Conservation (phyloP, 2,888 invertebrate species). For the Nemapogon koenigi region DNA sequence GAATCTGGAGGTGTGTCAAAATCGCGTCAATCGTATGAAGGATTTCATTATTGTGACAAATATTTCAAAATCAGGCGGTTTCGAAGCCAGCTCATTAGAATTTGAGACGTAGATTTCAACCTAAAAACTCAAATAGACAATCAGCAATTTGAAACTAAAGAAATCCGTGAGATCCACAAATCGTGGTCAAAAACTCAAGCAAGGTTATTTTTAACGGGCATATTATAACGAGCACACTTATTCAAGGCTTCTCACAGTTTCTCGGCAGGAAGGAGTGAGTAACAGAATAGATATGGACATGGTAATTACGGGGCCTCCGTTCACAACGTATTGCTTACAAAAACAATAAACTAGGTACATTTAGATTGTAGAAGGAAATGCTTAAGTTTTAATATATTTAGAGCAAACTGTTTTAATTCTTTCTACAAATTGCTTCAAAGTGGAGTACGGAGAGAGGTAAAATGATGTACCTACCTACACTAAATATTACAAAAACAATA, state of each 20-base stretch:
- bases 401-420: constrained; percentile 41
- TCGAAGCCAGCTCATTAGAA: too few species aligned
- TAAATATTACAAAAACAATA: too few species aligned
- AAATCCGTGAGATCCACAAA: constrained; percentile 22
- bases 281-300: constrained; percentile 55
- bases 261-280: constrained; percentile 52
- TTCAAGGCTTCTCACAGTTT: constrained; percentile 46
- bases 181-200: constrained; percentile 40
- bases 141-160: too few species aligned
- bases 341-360: neutral
- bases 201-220: constrained; percentile 49
- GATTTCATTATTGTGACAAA: too few species aligned
- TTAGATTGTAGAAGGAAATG: neutral
- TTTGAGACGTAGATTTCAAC: too few species aligned
- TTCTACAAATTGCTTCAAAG: too few species aligned
- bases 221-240: constrained; percentile 48
- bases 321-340: too few species aligned
- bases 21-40: too few species aligned
- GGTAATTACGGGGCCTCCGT: constrained; percentile 56
- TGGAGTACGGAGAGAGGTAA: neutral
- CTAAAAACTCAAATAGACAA: too few species aligned
- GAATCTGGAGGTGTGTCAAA: too few species aligned
- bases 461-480: too few species aligned
- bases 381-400: constrained; percentile 51
- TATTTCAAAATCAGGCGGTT: too few species aligned